Evolutionary conservation across 2,888 invertebrate species (phyloP).

Genomic region (Cephus rjabovi): DNA sequence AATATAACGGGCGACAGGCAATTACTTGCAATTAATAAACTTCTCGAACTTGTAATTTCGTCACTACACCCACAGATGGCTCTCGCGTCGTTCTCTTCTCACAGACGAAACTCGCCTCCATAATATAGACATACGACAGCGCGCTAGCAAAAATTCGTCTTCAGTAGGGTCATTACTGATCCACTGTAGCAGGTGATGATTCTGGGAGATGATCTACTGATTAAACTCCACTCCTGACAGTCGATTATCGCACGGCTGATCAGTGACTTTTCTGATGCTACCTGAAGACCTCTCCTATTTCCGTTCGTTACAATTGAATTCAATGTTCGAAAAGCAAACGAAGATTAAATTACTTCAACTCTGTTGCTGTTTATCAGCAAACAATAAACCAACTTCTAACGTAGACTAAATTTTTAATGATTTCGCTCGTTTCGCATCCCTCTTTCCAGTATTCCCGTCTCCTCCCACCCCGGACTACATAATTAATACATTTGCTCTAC

Average conservation of each 20-base stretch:
- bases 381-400: neutral
- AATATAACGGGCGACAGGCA: neutral
- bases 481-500: neutral
- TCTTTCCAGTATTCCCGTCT: neutral
- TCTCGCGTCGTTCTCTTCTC: slow-evolving; percentile 25
- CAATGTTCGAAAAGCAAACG: neutral
- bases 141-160: slow-evolving; percentile 28
- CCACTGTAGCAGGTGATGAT: slow-evolving; percentile 60
- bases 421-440: neutral
- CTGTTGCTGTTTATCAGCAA: too few relatives aligned
- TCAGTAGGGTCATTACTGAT: slow-evolving; percentile 62
- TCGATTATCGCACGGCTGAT: slow-evolving; percentile 51
- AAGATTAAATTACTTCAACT: too few relatives aligned
- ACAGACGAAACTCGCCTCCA: slow-evolving; percentile 5
- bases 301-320: neutral
- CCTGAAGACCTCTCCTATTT: slow-evolving; percentile 34
- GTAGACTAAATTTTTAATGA: neutral
- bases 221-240: slow-evolving; percentile 53
- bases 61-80: slow-evolving; percentile 20
- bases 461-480: neutral
- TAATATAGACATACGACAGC: slow-evolving; percentile 14
- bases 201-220: slow-evolving; percentile 54
- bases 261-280: slow-evolving; percentile 58
- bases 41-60: neutral
- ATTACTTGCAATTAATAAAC: neutral